A percentile compares a stretch with the other conserved stretches of the same genome.
Conservation (phyloP, 2,797 vertebrate genomes). For the Triplophysa yarkandensis region DNA sequence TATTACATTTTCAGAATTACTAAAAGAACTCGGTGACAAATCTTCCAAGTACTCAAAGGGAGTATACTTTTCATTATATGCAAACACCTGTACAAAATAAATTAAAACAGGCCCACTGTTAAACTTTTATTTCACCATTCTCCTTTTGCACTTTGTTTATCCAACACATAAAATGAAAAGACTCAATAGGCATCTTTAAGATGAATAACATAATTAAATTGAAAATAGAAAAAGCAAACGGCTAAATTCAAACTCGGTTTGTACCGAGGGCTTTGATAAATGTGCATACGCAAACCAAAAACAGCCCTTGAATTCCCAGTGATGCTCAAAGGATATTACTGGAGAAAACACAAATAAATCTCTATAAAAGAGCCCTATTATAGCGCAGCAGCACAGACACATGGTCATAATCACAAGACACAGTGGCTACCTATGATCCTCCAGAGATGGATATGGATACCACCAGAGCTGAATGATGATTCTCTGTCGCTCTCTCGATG, state of each 20-base stretch:
- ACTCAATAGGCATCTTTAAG: background rate
- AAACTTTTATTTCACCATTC: background rate
- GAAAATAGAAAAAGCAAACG: background rate
- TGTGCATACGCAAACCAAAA: slow-evolving; percentile 14
- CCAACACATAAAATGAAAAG: background rate
- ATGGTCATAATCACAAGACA: slow-evolving; percentile 37
- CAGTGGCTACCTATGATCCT: slow-evolving; percentile 19
- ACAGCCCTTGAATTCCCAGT: slow-evolving; percentile 9
- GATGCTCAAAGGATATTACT: slow-evolving; percentile 25
- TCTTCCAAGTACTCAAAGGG: background rate
- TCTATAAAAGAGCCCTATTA: slow-evolving; percentile 32
- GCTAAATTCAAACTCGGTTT: slow-evolving; percentile 9
- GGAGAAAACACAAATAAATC: slow-evolving; percentile 40
- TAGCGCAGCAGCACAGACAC: slow-evolving; percentile 19
- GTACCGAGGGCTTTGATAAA: slow-evolving; percentile 18
- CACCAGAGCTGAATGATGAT: slow-evolving; percentile 27
- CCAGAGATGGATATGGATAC: slow-evolving; percentile 10
- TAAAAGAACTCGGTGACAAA: background rate
- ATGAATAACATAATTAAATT: slow-evolving; percentile 35
- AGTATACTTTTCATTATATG: background rate
- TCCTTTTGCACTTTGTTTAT: background rate
- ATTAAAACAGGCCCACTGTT: background rate
- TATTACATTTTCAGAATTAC: background rate
- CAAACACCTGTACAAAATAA: background rate
- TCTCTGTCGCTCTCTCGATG: slow-evolving; percentile 20